A percentile compares a stretch with the other conserved stretches of the same genome.
Evolutionary conservation across 2,113 vertebrate species (phyloP).

Genomic region (Montifringilla adamsi): DNA sequence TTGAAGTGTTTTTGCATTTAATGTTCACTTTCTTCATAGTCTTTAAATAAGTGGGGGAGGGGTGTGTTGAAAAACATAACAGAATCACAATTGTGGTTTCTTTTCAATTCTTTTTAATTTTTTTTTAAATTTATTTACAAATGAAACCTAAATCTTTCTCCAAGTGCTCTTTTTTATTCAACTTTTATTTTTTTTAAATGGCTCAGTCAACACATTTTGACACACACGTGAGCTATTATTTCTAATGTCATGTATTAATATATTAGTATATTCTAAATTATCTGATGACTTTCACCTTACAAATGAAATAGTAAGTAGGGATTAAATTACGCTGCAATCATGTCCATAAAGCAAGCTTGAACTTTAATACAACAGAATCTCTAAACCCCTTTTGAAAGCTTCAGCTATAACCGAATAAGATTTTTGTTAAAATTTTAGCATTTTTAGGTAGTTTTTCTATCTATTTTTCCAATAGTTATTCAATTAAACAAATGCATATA

Average conservation of each 20-base stretch:
- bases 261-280: rapidly evolving
- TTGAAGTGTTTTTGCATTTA: not conserved
- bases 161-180: not conserved
- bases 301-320: not conserved
- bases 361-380: not conserved
- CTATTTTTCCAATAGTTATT: not conserved
- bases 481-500: not conserved
- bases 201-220: not conserved
- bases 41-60: not conserved
- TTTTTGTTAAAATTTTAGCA: not conserved
- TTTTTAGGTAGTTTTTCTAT: not conserved
- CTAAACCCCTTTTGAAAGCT: not conserved
- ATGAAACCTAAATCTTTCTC: not conserved
- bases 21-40: not conserved
- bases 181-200: not conserved
- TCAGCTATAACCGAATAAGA: not conserved
- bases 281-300: not conserved
- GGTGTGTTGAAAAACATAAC: not conserved
- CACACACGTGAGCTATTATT: rapidly evolving
- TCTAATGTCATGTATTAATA: not conserved
- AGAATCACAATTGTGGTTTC: not conserved
- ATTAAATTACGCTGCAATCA: not conserved
- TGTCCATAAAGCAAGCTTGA: not conserved
- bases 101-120: not conserved
- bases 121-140: not conserved